These are phyloP conservation scores for Prionailurus bengalensis DNA, from an alignment of 2,113 vertebrate species.

Conservation along the genomic window DNA sequence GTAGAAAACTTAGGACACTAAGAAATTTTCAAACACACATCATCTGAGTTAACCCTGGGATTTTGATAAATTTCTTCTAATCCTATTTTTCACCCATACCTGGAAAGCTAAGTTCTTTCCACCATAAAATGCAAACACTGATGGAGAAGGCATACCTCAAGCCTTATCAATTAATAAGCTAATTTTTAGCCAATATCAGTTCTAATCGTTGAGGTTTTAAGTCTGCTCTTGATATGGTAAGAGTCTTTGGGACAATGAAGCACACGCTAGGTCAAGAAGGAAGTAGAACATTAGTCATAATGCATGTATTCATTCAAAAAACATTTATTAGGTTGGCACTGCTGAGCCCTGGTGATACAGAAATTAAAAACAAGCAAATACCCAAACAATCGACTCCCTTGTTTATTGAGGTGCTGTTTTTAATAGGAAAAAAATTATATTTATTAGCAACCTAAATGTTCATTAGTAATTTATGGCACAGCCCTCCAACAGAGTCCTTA, in stretches of 20 bases:
- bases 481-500: background rate
- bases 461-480: background rate
- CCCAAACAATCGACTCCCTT: background rate
- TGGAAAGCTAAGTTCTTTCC: background rate
- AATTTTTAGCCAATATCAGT: background rate
- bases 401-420: background rate
- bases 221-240: background rate
- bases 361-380: background rate
- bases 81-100: background rate
- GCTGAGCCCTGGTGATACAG: background rate
- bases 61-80: constrained; percentile 12
- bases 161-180: constrained; percentile 1
- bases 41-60: background rate
- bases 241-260: background rate
- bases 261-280: background rate
- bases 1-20: background rate
- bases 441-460: background rate
- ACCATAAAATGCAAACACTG: background rate
- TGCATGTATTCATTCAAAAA: constrained; percentile 18
- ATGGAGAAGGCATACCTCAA: background rate
- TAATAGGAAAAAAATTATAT: background rate
- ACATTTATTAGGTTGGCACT: background rate
- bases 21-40: background rate
- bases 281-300: background rate
- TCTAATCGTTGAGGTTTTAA: background rate